These are phyloP conservation scores for Anguilla anguilla DNA, from an alignment of 2,797 vertebrate genomes.

Conservation along the genomic window DNA sequence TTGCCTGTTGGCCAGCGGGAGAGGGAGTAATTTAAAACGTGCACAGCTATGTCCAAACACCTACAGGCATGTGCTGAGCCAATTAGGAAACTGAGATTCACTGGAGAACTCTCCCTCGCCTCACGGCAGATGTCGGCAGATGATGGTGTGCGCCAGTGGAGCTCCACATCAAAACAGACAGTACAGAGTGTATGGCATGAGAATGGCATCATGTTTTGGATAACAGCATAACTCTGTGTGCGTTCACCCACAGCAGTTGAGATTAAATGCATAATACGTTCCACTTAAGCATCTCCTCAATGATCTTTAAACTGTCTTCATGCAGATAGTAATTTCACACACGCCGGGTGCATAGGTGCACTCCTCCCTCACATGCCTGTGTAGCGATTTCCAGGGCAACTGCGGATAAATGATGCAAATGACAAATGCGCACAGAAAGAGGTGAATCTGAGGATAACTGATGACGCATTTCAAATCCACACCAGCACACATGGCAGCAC, in stretches of 20 bases:
- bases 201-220: neutral
- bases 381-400: neutral
- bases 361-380: neutral
- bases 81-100: too few relatives aligned
- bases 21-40: neutral
- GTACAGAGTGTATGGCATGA: neutral
- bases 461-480: neutral
- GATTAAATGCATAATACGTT: neutral
- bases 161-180: neutral
- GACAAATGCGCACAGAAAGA: neutral
- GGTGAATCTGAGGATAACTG: constrained; percentile 12
- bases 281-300: neutral
- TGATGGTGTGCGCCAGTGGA: neutral
- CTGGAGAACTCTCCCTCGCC: too few relatives aligned
- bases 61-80: too few relatives aligned
- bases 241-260: neutral
- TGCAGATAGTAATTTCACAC: constrained; percentile 67
- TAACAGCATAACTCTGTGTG: neutral
- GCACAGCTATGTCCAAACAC: too few relatives aligned
- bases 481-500: neutral
- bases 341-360: constrained; percentile 55
- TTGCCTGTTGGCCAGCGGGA: neutral
- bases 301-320: constrained; percentile 62
- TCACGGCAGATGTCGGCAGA: neutral
- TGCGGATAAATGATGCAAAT: neutral